phyloP scores from a whole-genome alignment of 2,888 invertebrate genomes.

The Nudaria mundana region DNA sequence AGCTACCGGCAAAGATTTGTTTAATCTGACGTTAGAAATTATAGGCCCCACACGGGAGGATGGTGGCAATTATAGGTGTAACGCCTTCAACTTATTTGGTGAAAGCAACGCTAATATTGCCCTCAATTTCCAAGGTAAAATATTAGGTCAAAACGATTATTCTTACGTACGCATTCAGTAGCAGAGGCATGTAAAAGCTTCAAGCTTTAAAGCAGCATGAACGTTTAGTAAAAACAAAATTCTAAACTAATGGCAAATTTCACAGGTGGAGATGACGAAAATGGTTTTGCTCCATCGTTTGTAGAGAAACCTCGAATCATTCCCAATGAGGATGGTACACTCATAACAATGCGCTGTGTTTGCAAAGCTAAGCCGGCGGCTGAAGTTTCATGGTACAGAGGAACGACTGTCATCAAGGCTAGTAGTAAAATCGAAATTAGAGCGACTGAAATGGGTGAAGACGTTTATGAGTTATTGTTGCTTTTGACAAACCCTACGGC shows the following conservation, averaged over 20 bases:
- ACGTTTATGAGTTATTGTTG: conserved; percentile 92
- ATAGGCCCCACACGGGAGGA: conserved; percentile 97
- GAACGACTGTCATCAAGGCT: conserved; percentile 91
- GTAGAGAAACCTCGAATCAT: conserved; percentile 99
- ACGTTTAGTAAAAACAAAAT: too few relatives aligned
- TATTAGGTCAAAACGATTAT: conserved; percentile 31
- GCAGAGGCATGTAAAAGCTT: conserved; percentile 71
- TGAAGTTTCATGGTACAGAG: conserved; percentile 96
- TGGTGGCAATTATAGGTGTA: conserved; percentile 99
- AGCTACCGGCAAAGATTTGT: conserved; percentile 93
- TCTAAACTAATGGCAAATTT: too few relatives aligned
- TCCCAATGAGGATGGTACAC: conserved; percentile 98
- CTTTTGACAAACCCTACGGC: conserved; percentile 76
- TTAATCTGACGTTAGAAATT: conserved; percentile 95
- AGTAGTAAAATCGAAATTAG: conserved; percentile 92
- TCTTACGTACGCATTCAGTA: conserved; percentile 76
- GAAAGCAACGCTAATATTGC: conserved; percentile 99
- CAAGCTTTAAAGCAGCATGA: conserved; percentile 70
- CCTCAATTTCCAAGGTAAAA: conserved; percentile 98
- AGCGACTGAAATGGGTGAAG: conserved; percentile 88
- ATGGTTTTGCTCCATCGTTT: conserved; percentile 97
- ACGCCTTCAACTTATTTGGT: conserved; percentile 98
- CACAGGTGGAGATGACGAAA: conserved; percentile 94
- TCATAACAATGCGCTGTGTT: conserved; percentile 98
- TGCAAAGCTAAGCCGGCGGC: conserved; percentile 98